phyloP scores from a whole-genome alignment of 92 coral and sea anemone species.

The Palythoa caribaeorum region DNA sequence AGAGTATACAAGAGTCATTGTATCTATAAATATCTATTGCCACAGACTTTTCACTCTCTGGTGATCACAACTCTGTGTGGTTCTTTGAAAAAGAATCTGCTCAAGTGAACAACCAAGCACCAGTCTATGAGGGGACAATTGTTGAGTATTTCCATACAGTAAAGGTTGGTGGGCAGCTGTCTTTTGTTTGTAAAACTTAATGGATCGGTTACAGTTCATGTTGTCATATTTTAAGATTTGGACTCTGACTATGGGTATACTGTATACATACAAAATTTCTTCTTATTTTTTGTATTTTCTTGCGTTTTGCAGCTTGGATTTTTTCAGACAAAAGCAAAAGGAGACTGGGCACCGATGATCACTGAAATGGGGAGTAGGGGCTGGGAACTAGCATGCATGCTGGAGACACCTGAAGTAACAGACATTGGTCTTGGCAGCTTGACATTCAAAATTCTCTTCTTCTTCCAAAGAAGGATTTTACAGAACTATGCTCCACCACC shows the following conservation, averaged over 20 bases:
- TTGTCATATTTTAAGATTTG: neutral
- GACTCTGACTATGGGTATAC: no score
- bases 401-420: conserved; percentile 94
- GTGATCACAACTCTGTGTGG: conserved; percentile 99
- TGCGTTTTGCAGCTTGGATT: conserved; percentile 81
- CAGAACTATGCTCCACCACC: conserved; percentile 69
- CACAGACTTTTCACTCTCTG: conserved; percentile 89
- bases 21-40: neutral
- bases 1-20: no score
- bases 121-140: conserved; percentile 90
- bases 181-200: neutral
- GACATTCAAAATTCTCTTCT: conserved; percentile 92
- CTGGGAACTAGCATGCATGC: conserved; percentile 98
- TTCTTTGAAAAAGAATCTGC: conserved; percentile 92
- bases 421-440: conserved; percentile 94
- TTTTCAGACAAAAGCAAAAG: conserved; percentile 95
- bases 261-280: neutral
- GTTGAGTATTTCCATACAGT: conserved; percentile 94
- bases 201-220: neutral
- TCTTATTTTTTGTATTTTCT: neutral
- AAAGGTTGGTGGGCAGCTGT: conserved; percentile 62
- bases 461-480: conserved; percentile 89
- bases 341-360: conserved; percentile 99
- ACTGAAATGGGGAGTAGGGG: conserved; percentile 96
- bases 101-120: conserved; percentile 72